Evolutionary conservation across 2,113 vertebrate species (phyloP).

Genomic region (Prunella fulvescens): DNA sequence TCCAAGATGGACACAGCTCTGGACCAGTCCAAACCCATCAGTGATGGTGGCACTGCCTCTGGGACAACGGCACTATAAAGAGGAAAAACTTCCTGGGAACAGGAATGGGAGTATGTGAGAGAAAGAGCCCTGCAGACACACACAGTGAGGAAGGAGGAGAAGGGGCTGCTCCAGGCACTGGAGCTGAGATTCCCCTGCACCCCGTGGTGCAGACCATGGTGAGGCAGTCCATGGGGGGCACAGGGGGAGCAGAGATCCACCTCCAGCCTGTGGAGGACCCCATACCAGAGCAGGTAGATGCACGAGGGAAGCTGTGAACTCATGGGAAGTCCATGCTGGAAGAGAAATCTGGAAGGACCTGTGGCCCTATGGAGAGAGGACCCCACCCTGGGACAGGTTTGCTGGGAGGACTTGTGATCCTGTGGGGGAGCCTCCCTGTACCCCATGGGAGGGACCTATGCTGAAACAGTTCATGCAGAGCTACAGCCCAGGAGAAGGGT

Average conservation of each 20-base stretch:
- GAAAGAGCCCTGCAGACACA: not conserved
- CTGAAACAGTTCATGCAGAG: not conserved
- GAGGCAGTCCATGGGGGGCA: not conserved
- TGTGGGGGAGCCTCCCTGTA: not conserved
- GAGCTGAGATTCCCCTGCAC: not conserved
- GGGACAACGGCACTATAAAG: not conserved
- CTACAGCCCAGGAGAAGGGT: not conserved
- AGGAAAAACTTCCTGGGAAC: not conserved
- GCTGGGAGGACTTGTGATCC: not conserved
- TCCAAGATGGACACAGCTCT: rapidly evolving
- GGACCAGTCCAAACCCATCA: not conserved
- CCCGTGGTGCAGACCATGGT: rapidly evolving
- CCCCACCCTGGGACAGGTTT: not conserved
- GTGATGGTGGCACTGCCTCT: rapidly evolving
- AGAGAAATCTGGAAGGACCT: not conserved
- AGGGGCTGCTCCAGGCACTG: rapidly evolving
- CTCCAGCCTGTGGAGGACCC: not conserved
- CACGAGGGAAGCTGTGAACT: not conserved
- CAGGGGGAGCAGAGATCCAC: not conserved
- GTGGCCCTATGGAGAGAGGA: not conserved
- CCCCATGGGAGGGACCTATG: not conserved
- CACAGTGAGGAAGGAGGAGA: not conserved
- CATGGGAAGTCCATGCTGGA: not conserved
- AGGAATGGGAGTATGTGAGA: not conserved
- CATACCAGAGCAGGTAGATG: rapidly evolving